Conservation (phyloP, 2,888 invertebrate genomes). For the Druceiella hillmani region DNA sequence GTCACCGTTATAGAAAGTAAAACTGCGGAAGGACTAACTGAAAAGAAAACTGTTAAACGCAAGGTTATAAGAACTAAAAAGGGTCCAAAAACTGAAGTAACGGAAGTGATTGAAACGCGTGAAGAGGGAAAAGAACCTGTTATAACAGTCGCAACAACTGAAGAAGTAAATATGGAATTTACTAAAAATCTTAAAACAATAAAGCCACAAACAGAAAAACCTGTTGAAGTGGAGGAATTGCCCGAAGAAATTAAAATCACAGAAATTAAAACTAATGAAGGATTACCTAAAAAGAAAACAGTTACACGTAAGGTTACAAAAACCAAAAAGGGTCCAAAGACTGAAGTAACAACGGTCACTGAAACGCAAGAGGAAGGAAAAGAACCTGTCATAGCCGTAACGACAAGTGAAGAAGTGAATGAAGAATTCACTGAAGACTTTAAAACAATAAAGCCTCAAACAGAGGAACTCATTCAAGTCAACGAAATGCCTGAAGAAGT, state of each 20-base stretch:
- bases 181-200: constrained; percentile 16
- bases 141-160: constrained; percentile 17
- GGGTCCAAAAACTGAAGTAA: constrained; percentile 30
- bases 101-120: constrained; percentile 30
- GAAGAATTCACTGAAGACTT: too few species aligned
- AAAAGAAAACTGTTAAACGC: constrained; percentile 28
- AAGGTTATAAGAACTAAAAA: constrained; percentile 29
- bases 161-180: constrained; percentile 16
- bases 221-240: constrained; percentile 22
- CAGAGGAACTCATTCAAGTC: too few species aligned
- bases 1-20: constrained; percentile 28
- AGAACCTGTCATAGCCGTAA: constrained; percentile 16
- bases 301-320: constrained; percentile 9
- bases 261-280: constrained; percentile 26
- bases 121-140: constrained; percentile 27
- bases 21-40: constrained; percentile 23
- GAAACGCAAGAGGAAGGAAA: constrained; percentile 26
- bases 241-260: constrained; percentile 26
- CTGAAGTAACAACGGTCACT: constrained; percentile 30
- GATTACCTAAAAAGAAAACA: constrained; percentile 25
- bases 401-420: constrained; percentile 12
- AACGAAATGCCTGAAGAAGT: too few species aligned
- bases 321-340: constrained; percentile 15
- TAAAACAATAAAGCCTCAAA: too few species aligned
- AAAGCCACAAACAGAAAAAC: constrained; percentile 11